Conservation (phyloP, 2,888 invertebrate genomes). For the Priocnemis perturbator region DNA sequence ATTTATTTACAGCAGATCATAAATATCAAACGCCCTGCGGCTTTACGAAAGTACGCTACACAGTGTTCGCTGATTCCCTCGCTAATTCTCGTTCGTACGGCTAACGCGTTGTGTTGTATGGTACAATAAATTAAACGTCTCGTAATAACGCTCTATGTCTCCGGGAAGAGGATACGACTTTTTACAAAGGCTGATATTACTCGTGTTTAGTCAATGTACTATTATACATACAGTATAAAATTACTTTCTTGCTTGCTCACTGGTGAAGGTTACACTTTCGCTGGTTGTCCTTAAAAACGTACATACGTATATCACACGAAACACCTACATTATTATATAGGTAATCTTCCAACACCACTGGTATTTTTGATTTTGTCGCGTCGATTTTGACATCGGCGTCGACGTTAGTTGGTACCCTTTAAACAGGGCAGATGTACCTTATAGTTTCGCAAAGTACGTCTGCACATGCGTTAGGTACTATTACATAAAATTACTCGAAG, state of each 20-base stretch:
- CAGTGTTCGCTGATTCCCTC: no score
- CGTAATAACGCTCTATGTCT: background rate
- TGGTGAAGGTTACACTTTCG: constrained; percentile 31
- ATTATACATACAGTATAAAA: constrained; percentile 48
- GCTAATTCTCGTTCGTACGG: constrained; percentile 4
- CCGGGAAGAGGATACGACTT: constrained; percentile 3
- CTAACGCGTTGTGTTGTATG: background rate
- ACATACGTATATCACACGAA: constrained; percentile 21
- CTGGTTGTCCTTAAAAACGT: constrained; percentile 17
- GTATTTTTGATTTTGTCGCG: no score
- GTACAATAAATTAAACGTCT: no score
- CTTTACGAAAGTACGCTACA: no score
- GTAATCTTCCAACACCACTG: no score
- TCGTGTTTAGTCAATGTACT: constrained; percentile 20
- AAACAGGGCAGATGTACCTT: constrained; percentile 1
- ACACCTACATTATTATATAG: no score
- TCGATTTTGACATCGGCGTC: no score
- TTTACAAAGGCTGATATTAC: constrained; percentile 22
- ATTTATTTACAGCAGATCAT: constrained; percentile 16
- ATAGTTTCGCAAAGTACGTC: background rate
- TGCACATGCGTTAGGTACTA: background rate
- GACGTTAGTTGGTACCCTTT: background rate
- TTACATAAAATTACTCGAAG: constrained; percentile 10
- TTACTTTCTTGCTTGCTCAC: constrained; percentile 49
- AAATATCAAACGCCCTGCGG: background rate